A percentile compares a stretch with the other conserved stretches of the same genome.
phyloP scores from a whole-genome alignment of 2,113 vertebrate species.

The Thymallus thymallus region DNA sequence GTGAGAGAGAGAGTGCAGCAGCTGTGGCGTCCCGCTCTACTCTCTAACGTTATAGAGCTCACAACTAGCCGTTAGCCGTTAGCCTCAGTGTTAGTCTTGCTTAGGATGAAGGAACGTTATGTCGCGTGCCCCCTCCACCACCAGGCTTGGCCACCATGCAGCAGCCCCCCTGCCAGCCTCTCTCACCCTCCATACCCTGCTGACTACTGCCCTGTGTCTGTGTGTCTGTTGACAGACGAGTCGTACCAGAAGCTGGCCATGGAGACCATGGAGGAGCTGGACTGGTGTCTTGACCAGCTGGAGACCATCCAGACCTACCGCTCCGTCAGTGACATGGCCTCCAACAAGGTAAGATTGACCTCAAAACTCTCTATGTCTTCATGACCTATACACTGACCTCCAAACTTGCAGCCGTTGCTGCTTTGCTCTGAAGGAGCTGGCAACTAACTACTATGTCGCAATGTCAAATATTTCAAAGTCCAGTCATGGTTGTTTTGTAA shows the following conservation, averaged over 20 bases:
- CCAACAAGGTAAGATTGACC: slow-evolving; percentile 87
- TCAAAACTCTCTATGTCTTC: background rate
- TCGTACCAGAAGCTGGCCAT: slow-evolving; percentile 98
- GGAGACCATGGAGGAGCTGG: slow-evolving; percentile 97
- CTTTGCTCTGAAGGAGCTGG: too few relatives aligned
- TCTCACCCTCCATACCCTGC: slow-evolving; percentile 50
- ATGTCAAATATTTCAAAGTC: too few relatives aligned
- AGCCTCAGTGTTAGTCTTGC: slow-evolving; percentile 37
- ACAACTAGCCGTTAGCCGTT: background rate
- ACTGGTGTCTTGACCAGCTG: slow-evolving; percentile 99
- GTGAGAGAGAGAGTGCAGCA: slow-evolving; percentile 6
- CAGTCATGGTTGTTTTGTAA: too few relatives aligned
- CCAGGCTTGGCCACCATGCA: background rate
- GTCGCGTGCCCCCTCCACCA: slow-evolving; percentile 35
- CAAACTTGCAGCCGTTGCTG: too few relatives aligned
- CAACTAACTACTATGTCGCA: too few relatives aligned
- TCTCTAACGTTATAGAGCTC: background rate
- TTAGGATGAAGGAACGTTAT: slow-evolving; percentile 78
- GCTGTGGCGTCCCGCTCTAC: background rate
- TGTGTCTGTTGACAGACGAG: slow-evolving; percentile 93
- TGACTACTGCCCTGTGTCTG: slow-evolving; percentile 83
- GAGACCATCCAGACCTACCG: slow-evolving; percentile 98
- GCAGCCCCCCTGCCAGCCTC: slow-evolving; percentile 31
- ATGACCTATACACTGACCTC: too few relatives aligned
- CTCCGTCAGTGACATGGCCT: slow-evolving; percentile 99